Evolutionary conservation across 2,888 invertebrate species (phyloP), one percentile per base, ranked within the genome.

Genomic region (Willowsia nigromaculata): DNA sequence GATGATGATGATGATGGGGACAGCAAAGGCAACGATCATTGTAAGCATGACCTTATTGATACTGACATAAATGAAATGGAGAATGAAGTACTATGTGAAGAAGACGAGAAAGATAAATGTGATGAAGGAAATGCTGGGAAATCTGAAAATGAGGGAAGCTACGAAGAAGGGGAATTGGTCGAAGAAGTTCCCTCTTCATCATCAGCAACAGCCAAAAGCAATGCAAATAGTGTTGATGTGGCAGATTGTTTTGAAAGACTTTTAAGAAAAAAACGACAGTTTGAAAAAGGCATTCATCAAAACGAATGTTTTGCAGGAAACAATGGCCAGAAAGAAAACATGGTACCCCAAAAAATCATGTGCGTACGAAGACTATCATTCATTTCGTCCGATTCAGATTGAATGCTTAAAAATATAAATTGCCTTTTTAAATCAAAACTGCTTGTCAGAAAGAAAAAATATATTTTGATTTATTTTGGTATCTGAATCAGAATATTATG

Each of bases 271-370:
- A 68, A 68, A 15, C 13, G 40, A 18, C 37, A 40, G 18, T 18
- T 68, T 2, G 68, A 68, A 37, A 22, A 65, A n/a, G 4, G 4
- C 7, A 33, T n/a, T 30, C 30, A 30, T 4, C 68, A 40, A n/a
- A 33, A 33, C 30, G 25, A 13, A 13, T 40, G 68, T 37, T 6
- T n/a, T n/a, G 43, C 30, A 6, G 43, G 13, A 43, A 43, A 30
- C 43, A 68, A 65, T 1, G 82, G 13, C 1, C 30, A 22, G 56
- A 68, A 22, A 18, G 9, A 3, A 37, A n/a, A 1, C 15, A n/a
- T 25, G 3, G n/a, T 71, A n/a, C 84, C 84, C 15, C 84, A 74
- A 25, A 84, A 74, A 22, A 84, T 84, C 47, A 71, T 47, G 25
- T n/a, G 74, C 27, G 40, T 74, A 4, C 68, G 84, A 13, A 65